Percentiles rank a stretch among this genome's conserved stretches.
Conservation (phyloP, 2,113 vertebrate genomes). For the Rhipidura dahli region DNA sequence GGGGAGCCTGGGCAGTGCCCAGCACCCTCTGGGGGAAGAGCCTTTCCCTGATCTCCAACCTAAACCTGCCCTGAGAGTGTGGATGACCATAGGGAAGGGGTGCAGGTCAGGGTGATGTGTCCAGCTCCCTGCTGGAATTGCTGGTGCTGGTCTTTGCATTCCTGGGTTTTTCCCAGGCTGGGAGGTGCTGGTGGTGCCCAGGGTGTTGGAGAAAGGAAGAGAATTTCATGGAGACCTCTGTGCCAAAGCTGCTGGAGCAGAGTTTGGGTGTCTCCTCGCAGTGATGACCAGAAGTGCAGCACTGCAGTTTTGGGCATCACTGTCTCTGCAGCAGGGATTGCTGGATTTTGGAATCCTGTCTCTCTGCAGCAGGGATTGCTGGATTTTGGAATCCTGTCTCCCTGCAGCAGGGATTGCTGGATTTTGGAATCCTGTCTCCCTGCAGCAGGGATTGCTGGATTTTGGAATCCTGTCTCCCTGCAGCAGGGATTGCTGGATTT, state of each 20-base stretch:
- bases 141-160: background rate
- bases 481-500: background rate
- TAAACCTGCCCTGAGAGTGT: fast-evolving
- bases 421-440: no score
- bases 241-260: background rate
- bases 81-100: background rate
- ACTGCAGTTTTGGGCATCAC: no score
- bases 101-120: background rate
- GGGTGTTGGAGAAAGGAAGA: background rate
- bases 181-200: background rate
- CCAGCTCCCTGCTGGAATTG: background rate
- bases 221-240: background rate
- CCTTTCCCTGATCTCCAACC: background rate
- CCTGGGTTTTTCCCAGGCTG: background rate
- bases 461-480: no score
- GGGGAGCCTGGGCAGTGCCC: background rate
- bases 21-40: background rate
- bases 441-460: background rate
- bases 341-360: no score
- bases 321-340: background rate
- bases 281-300: background rate
- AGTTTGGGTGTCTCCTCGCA: background rate
- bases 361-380: background rate
- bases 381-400: no score
- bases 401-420: background rate